Base-by-base conservation (phyloP, 1,140 invertebrate species). In the Popillia japonica region DNA sequence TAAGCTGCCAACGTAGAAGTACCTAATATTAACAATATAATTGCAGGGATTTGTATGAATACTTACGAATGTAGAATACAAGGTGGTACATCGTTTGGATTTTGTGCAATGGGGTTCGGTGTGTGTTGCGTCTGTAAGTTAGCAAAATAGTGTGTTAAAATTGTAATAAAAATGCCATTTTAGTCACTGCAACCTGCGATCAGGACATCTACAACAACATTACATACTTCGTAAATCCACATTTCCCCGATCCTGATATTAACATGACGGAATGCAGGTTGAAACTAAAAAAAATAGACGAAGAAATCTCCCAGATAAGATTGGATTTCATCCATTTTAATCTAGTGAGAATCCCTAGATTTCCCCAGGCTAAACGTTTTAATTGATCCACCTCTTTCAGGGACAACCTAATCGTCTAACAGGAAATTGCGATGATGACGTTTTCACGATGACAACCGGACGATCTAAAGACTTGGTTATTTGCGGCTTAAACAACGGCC, bases 71-170 rank as follows among this genome's bases (percentile, higher is more conserved):
- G 95, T 81, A 89, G 92, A n/a, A 91, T 93, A 81, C 90, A 94
- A 79, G 91, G 91, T 27, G 95, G 95, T 0, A 89, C 89, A 75
- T 92, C 94, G 0, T 89, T 91, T 10, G 95, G 95, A 0, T 90
- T 92, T 77, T 96, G 95, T 83, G 94, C 95, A 0, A 90, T 94
- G 78, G 94, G 95, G 8, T 94, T 96, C 79, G 95, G 95, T 0
- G 94, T 96, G n/a, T 96, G 95, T 84, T 96, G 95, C 86, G 91
- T 95, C 34, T 96, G 95, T 94, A 86, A 94, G 94, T n/a, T n/a
- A n/a, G n/a, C n/a, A n/a, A n/a, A n/a, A n/a, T n/a, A n/a, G n/a
- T n/a, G n/a, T n/a, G n/a, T n/a, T 93, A 77, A 42, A 40, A 40
- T 3, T 48, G 40, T 73, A 41, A 73, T 27, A 48, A 75, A 75